Conservation (phyloP, 2,888 invertebrate species). For the Drosophila neutralis region DNA sequence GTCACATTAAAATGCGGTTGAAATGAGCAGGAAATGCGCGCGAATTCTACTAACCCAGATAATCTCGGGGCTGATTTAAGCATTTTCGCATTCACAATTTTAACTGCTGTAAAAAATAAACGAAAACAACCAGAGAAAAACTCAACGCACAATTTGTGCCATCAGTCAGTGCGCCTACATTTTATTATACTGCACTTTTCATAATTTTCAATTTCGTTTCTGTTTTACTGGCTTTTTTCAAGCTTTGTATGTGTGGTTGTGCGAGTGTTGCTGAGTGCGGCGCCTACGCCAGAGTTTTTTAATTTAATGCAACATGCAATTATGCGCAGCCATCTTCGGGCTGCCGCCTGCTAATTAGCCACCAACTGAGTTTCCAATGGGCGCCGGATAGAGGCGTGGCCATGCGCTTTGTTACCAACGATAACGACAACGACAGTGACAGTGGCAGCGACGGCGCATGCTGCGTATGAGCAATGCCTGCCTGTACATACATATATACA, state of each 20-base stretch:
- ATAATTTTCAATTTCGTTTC: constrained; percentile 65
- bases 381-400: constrained; percentile 24
- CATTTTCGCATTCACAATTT: constrained; percentile 57
- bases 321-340: constrained; percentile 66
- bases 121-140: constrained; percentile 11
- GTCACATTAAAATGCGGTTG: constrained; percentile 72
- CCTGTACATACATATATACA: not conserved
- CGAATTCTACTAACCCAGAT: constrained; percentile 78
- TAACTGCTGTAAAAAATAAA: constrained; percentile 32
- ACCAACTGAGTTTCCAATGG: constrained; percentile 37
- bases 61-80: constrained; percentile 66
- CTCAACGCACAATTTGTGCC: constrained; percentile 38
- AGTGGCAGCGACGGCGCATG: constrained; percentile 13
- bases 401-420: constrained; percentile 27
- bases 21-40: constrained; percentile 78
- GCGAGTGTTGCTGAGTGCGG: not conserved
- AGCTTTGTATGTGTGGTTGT: constrained; percentile 11
- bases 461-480: constrained; percentile 51
- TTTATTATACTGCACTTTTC: constrained; percentile 55
- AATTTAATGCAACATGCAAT: constrained; percentile 69
- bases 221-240: constrained; percentile 22
- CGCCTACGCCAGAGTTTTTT: constrained; percentile 45
- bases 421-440: not conserved
- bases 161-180: constrained; percentile 15
- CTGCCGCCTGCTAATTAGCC: constrained; percentile 67